Evolutionary conservation across 1,140 invertebrate species (phyloP), one percentile per base, ranked within the genome.

Genomic region (Drosophila paulistorum): DNA sequence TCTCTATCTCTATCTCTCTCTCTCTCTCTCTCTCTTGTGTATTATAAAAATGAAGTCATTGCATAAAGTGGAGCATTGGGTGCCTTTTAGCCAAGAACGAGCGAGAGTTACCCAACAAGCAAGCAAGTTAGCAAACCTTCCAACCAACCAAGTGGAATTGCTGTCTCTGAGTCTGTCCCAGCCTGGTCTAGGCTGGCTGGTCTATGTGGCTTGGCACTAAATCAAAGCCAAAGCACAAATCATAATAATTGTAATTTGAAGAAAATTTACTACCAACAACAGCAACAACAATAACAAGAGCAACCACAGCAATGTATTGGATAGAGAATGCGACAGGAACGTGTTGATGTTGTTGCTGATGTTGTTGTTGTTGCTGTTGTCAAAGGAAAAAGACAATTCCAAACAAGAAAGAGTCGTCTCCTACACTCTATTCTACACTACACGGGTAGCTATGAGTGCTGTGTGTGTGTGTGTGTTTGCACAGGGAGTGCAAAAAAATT

Each of bases 201-300:
- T 65, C 54, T 42, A 57, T 79, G 83, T 58, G 84, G 79, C 76
- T 65, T 42, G 70, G 60, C 71, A 89, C 83, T 87, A 87, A 87
- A 87, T 87, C 84, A 89, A 84, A 84, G 74, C 71, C 74, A 71
- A 83, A 83, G 84, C 84, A 89, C 84, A 89, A 89, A 89, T 89
- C 84, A 89, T 89, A 84, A 89, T 89, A 89, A 89, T 89, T 89
- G 85, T 89, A 90, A 89, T 89, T 89, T 89, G 84, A 89, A 89
- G 84, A 89, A 89, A 90, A 89, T 89, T 89, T 89, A 89, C 85
- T 90, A 84, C 84, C 35, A 59, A 37, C 85, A 86, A 65, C 73
- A 77, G 71, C 73, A 77, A 71, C 79, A 70, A 72, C 70, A 77
- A 77, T 51, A 64, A 51, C 63, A 63, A 69, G 65, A 76, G 54